Conservation (phyloP, 1,140 invertebrate genomes). For the Stegodyphus mimosarum region DNA sequence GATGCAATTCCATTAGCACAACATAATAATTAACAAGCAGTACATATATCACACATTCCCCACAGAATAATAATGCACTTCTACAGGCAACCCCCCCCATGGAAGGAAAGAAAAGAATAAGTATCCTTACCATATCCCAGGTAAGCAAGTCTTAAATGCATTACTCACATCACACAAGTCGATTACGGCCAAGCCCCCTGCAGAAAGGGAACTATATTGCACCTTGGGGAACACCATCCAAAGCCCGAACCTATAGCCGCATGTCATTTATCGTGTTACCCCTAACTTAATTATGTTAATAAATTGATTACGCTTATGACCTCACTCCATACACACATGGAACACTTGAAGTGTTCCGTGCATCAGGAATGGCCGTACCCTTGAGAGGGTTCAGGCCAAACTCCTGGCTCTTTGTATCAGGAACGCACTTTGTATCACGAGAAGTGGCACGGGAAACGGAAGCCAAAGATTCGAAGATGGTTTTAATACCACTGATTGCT, state of each 20-base stretch:
- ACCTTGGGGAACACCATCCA: constrained; percentile 3
- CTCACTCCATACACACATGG: not conserved
- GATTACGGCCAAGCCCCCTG: constrained; percentile 11
- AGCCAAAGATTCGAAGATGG: too few species aligned
- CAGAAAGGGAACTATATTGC: constrained; percentile 5
- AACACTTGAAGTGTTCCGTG: not conserved
- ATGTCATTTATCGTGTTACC: constrained; percentile 28
- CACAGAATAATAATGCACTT: too few species aligned
- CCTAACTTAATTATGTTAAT: constrained; percentile 37
- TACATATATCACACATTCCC: too few species aligned
- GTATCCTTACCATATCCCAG: constrained; percentile 9
- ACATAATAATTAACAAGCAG: too few species aligned
- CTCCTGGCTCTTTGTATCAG: too few species aligned
- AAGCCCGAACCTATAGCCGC: constrained; percentile 16
- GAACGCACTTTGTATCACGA: too few species aligned
- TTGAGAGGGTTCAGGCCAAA: not conserved
- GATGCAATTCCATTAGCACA: too few species aligned
- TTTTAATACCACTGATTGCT: too few species aligned
- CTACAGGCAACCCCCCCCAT: too few species aligned
- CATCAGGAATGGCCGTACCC: not conserved
- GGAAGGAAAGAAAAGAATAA: too few species aligned
- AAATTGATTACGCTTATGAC: constrained; percentile 32
- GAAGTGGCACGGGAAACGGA: too few species aligned
- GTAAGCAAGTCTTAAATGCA: constrained; percentile 15
- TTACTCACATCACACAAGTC: constrained; percentile 26